These are phyloP conservation scores for Drosophila seclusa DNA, from an alignment of 2,888 invertebrate species.

Conservation along the genomic window DNA sequence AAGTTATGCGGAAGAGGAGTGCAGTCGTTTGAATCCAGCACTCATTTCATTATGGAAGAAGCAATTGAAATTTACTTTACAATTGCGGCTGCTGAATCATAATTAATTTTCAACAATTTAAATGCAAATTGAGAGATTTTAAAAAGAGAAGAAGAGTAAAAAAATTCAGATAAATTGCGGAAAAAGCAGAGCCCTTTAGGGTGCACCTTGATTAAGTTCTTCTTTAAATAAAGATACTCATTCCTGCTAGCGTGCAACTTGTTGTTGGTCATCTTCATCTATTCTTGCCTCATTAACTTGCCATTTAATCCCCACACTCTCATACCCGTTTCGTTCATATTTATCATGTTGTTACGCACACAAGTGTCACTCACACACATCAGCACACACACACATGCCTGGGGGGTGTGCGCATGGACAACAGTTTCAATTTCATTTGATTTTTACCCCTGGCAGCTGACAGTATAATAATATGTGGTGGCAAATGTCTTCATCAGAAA, in stretches of 20 bases:
- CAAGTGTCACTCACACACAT: constrained; percentile 13
- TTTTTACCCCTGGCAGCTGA: constrained; percentile 37
- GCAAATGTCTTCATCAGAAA: constrained; percentile 57
- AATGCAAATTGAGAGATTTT: background rate
- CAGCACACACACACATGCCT: constrained; percentile 1
- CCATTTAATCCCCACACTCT: constrained; percentile 20
- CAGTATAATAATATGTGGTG: constrained; percentile 44
- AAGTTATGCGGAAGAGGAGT: background rate
- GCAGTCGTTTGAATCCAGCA: background rate
- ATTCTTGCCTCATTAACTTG: constrained; percentile 57
- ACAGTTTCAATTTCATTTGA: constrained; percentile 48
- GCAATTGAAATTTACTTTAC: background rate
- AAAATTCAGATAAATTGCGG: background rate
- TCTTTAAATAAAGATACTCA: background rate
- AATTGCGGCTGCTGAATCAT: background rate
- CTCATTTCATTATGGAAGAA: background rate
- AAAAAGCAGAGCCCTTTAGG: background rate
- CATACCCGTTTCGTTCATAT: constrained; percentile 25
- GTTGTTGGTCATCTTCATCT: constrained; percentile 10
- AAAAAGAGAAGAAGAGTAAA: background rate
- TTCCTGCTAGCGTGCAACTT: background rate
- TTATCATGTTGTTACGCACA: constrained; percentile 45
- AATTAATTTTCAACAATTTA: background rate
- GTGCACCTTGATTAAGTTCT: too few relatives aligned
- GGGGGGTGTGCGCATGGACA: constrained; percentile 5